Base-by-base conservation (phyloP, 2,888 invertebrate species). In the Standfussiana lucernea region DNA sequence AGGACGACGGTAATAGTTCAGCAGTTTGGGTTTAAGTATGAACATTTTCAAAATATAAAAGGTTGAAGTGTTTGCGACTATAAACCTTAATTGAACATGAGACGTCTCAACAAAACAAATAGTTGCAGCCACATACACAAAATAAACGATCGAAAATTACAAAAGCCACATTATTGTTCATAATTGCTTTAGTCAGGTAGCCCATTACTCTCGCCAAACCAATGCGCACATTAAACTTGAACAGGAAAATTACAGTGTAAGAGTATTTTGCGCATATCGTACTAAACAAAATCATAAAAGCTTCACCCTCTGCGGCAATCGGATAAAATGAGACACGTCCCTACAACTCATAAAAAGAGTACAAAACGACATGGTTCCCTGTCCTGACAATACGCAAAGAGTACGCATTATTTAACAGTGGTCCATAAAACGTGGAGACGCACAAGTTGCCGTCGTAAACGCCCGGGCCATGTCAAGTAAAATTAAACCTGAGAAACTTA, bases 381-480 rank as follows among this genome's bases (percentile, higher is more conserved):
- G 92, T 91, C 88, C 90, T 88, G 91, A 90, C 91, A 92, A 91
- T 92, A 93, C 92, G 89, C 90, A 93, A 93, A 92, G 91, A 92
- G 90, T 92, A 91, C 92, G 92, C 93, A 95, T 94, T 94, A 95
- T 95, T 95, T 93, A 95, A 93, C 92, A 92, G 91, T 89, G 85
- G 88, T 88, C 89, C 92, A 93, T 95, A 94, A 95, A 94, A 93
- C 90, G 91, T 90, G 88, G 90, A 89, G 85, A 91, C 90, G 89
- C 91, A 91, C 90, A 91, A 91, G 90, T 89, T 91, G 90, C 87
- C 87, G 89, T 92, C 94, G 93, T 94, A 94, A 94, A 93, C 89
- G 91, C 87, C 87, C 79, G 88, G 88, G 88, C 89, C 89, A 90
- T 91, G 91, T 92, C 90, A 90, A 91, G 91, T 89, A 89, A 92